phyloP scores from a whole-genome alignment of 2,113 vertebrate genomes.

The Sapajus apella region DNA sequence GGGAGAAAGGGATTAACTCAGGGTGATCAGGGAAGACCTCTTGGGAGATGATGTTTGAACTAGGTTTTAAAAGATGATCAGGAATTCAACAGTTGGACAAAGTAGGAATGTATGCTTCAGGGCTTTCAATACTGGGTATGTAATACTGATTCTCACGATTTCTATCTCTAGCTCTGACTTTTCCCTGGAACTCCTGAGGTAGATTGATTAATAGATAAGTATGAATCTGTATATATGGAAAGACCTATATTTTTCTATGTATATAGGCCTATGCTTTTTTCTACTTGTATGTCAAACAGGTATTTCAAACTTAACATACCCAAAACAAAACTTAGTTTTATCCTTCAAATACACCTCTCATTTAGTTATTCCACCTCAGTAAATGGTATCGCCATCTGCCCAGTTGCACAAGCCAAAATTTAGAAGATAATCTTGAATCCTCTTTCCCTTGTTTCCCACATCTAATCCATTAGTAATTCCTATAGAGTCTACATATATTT shows the following conservation, averaged over 20 bases:
- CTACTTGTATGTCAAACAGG: conserved; percentile 11
- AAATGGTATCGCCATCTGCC: not conserved
- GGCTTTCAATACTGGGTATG: not conserved
- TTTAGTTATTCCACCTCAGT: not conserved
- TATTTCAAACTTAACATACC: conserved; percentile 35
- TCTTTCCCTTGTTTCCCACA: not conserved
- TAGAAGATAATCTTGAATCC: not conserved
- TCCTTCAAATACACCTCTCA: not conserved
- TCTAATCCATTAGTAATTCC: not conserved
- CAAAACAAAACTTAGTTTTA: not conserved
- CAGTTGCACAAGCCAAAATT: not conserved
- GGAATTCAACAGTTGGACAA: not conserved
- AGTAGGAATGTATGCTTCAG: not conserved
- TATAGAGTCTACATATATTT: not conserved
- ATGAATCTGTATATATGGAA: not conserved
- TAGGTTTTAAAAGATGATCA: conserved; percentile 27
- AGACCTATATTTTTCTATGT: not conserved
- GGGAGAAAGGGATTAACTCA: not conserved
- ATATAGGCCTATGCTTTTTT: not conserved
- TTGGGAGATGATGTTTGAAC: not conserved
- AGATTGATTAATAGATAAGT: not conserved
- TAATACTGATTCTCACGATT: not conserved
- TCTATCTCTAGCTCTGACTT: not conserved
- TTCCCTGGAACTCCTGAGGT: not conserved
- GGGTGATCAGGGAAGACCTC: not conserved